Evolutionary conservation across 2,888 invertebrate species (phyloP).

Genomic region (Hirtodrosophila cameraria): DNA sequence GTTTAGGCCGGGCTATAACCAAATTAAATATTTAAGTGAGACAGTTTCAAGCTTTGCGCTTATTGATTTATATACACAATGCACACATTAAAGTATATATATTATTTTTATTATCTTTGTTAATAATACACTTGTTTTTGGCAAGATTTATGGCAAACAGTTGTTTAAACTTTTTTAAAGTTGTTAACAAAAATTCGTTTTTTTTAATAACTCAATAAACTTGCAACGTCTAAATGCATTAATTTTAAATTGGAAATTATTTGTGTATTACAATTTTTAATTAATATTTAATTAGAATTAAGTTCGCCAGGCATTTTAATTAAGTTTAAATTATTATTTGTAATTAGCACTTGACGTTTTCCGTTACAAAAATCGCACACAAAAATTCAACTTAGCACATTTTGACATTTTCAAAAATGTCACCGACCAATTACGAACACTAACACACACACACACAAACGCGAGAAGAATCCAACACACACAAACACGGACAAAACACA

Average conservation of each 20-base stretch:
- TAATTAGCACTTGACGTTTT: slow-evolving; percentile 54
- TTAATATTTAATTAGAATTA: slow-evolving; percentile 7
- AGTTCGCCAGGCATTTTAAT: slow-evolving; percentile 14
- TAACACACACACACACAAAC: slow-evolving; percentile 14
- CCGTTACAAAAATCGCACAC: slow-evolving; percentile 42
- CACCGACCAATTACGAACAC: slow-evolving; percentile 30
- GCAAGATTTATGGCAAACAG: slow-evolving; percentile 20
- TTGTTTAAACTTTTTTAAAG: slow-evolving; percentile 1
- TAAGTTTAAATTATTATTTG: slow-evolving; percentile 28
- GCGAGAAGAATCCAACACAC: slow-evolving; percentile 15
- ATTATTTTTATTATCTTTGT: not conserved
- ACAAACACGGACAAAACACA: slow-evolving; percentile 16
- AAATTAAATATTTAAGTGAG: slow-evolving; percentile 73
- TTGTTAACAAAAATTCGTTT: not conserved
- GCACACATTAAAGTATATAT: slow-evolving; percentile 6
- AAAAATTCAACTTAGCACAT: slow-evolving; percentile 21
- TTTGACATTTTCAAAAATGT: slow-evolving; percentile 39
- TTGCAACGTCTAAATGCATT: not conserved
- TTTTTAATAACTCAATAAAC: not conserved
- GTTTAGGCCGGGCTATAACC: slow-evolving; percentile 43
- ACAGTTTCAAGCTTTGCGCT: slow-evolving; percentile 38
- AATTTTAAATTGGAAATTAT: slow-evolving; percentile 23
- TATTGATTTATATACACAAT: slow-evolving; percentile 64
- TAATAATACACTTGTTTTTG: slow-evolving; percentile 25
- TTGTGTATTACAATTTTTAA: not conserved